phyloP scores from a whole-genome alignment of 23 tunicate genomes.

The Corella eumyota region DNA sequence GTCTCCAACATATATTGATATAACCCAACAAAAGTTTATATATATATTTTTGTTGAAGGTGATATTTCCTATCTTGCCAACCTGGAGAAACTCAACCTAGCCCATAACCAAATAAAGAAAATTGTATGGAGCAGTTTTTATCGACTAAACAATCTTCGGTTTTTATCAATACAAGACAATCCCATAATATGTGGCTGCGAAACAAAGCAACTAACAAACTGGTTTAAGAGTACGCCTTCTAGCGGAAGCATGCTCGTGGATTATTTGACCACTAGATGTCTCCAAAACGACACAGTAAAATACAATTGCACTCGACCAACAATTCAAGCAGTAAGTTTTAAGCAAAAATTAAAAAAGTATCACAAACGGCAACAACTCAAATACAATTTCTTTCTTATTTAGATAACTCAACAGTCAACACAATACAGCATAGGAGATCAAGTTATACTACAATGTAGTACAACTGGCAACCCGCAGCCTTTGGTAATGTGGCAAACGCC shows the following conservation, averaged over 20 bases:
- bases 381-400: not conserved
- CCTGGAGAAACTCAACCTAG: conserved; percentile 42
- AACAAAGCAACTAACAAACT: conserved; percentile 44
- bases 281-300: too few species aligned
- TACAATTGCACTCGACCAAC: too few species aligned
- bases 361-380: not conserved
- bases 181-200: conserved; percentile 60
- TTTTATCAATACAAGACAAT: conserved; percentile 37
- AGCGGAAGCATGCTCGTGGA: too few species aligned
- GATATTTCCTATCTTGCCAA: conserved; percentile 37
- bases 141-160: conserved; percentile 13
- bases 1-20: too few species aligned
- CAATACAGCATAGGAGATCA: conserved; percentile 14
- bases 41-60: conserved; percentile 18
- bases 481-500: conserved; percentile 49
- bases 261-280: too few species aligned
- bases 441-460: conserved; percentile 37
- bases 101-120: conserved; percentile 22
- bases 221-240: too few species aligned
- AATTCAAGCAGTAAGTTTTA: too few species aligned
- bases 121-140: conserved; percentile 59
- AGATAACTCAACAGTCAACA: not conserved
- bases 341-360: not conserved
- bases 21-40: too few species aligned
- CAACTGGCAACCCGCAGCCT: conserved; percentile 25